Evolutionary conservation across 2,888 invertebrate species (phyloP), one percentile per base, ranked within the genome.

Genomic region (Orthosia cruda): DNA sequence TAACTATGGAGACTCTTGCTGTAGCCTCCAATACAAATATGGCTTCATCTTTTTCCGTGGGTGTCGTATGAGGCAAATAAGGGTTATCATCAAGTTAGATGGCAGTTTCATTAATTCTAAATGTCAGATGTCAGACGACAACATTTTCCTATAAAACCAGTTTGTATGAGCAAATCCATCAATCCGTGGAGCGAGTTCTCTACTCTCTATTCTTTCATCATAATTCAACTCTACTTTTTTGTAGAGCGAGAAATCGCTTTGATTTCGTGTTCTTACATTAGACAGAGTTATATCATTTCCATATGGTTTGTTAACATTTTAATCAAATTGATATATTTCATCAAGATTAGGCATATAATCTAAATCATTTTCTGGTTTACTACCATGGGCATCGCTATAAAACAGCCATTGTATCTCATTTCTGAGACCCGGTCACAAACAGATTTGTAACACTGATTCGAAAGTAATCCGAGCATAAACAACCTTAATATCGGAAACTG

Each of bases 1-100:
- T 78, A 78, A 86, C 84, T 81, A 86, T 81, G 59, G 71, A 54
- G 77, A 71, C 59, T 74, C 54, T 72, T 64, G 58, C 55, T 40
- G 57, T 71, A 54, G 68, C 20, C 57, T 80, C 68, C n/a, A 26
- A 57, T 55, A 62, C 68, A 58, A 84, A 71, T 71, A 75, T 69
- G 84, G 71, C 58, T 66, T 62, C 61, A 66, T 84, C 58, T 68
- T 84, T 79, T 75, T 65, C 32, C 54, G 84, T 71, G 50, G 84
- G 75, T 71, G 70, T 64, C 26, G 57, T 32, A 64, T 57, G 67
- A 74, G 61, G 71, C 61, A 68, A 65, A 80, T 80, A 72, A 78
- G 72, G 68, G 67, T 67, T 72, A 71, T 45, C 68, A 55, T 68
- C 45, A 72, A 49, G 47, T 64, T 58, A 50, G 63, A 57, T 52